Percentiles rank a stretch among this genome's conserved stretches.
phyloP scores from a whole-genome alignment of 2,113 vertebrate species.

The Zosterops lateralis region DNA sequence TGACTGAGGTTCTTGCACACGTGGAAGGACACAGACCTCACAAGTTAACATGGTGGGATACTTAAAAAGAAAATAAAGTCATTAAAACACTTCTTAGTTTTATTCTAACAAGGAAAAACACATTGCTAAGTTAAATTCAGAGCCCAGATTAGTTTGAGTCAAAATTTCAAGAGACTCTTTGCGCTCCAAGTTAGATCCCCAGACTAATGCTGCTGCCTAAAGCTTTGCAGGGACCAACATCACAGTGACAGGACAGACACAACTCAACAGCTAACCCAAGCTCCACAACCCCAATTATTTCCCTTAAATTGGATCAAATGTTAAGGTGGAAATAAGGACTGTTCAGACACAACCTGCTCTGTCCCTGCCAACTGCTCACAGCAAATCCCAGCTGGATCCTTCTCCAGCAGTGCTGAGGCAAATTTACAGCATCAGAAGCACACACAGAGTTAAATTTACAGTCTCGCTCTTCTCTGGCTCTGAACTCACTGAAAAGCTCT shows the following conservation, averaged over 20 bases:
- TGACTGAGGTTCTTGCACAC: not conserved
- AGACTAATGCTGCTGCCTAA: not conserved
- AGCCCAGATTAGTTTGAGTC: not conserved
- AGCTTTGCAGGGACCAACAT: not conserved
- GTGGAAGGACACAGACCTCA: not conserved
- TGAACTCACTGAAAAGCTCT: not conserved
- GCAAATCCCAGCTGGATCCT: fast-evolving
- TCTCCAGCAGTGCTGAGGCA: not conserved
- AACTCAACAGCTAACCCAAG: fast-evolving
- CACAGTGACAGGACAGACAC: not conserved
- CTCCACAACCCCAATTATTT: not conserved
- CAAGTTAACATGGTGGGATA: fast-evolving
- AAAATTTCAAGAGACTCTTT: not conserved
- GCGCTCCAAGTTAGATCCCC: not conserved
- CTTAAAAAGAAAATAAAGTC: not conserved
- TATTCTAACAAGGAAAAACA: not conserved
- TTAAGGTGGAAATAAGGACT: not conserved
- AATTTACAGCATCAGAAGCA: not conserved
- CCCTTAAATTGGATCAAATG: not conserved
- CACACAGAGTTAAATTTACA: not conserved
- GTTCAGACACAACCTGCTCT: not conserved
- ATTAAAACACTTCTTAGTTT: not conserved
- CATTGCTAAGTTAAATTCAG: not conserved
- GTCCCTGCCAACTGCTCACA: fast-evolving
- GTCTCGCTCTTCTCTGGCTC: fast-evolving